Conservation (phyloP, 2,888 invertebrate species). For the Lasiommata megera region DNA sequence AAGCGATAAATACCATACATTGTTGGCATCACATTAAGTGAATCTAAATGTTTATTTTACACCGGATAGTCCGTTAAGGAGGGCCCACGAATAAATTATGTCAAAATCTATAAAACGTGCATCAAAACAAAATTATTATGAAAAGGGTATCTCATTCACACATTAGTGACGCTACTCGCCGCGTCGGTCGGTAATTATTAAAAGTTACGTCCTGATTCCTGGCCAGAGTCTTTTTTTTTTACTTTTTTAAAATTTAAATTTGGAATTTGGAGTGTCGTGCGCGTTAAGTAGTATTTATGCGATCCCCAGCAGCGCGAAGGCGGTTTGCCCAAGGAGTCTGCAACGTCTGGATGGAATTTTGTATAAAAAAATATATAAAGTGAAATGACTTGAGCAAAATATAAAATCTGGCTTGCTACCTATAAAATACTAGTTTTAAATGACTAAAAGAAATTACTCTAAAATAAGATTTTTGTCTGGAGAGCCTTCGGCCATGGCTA, state of each 20-base stretch:
- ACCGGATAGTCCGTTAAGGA: constrained; percentile 46
- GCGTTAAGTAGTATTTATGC: constrained; percentile 79
- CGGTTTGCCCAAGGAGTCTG: constrained; percentile 30
- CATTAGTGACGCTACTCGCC: constrained; percentile 76
- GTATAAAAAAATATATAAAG: constrained; percentile 4
- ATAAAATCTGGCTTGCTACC: too few relatives aligned
- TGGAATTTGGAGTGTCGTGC: constrained; percentile 68
- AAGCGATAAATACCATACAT: constrained; percentile 28
- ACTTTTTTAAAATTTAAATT: constrained; percentile 51
- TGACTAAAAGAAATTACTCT: too few relatives aligned
- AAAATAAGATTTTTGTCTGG: too few relatives aligned
- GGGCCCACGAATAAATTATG: constrained; percentile 67
- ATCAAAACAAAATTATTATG: constrained; percentile 74
- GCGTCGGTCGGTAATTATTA: constrained; percentile 70
- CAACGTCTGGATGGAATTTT: constrained; percentile 14
- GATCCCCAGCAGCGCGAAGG: constrained; percentile 67
- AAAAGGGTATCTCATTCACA: constrained; percentile 68
- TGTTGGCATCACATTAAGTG: constrained; percentile 24
- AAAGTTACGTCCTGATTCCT: constrained; percentile 56
- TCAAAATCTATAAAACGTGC: constrained; percentile 70
- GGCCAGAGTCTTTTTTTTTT: constrained; percentile 46
- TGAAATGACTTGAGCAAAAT: too few relatives aligned
- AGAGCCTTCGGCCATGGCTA: too few relatives aligned
- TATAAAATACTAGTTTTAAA: too few relatives aligned
- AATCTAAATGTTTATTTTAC: constrained; percentile 48